phyloP scores from a whole-genome alignment of 92 coral and sea anemone species.

The Epizoanthus ramosus region DNA sequence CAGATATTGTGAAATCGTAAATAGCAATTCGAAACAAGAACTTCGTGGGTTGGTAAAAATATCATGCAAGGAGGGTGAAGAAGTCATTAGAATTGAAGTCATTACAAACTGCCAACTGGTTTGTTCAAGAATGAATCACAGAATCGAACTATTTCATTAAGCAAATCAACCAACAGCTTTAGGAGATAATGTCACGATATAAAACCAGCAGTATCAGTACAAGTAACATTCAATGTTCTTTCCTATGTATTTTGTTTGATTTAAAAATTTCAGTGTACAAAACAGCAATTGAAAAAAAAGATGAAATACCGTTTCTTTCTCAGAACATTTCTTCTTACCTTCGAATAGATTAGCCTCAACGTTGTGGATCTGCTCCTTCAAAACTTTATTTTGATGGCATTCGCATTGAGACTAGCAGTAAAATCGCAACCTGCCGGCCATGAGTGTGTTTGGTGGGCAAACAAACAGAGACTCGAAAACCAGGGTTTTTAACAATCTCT shows the following conservation, averaged over 20 bases:
- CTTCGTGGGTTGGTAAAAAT: too few species aligned
- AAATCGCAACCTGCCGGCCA: conserved; percentile 6
- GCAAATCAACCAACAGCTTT: neutral
- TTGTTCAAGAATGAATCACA: too few species aligned
- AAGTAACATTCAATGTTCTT: too few species aligned
- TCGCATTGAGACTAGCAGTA: neutral
- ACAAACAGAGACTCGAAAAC: conserved; percentile 17
- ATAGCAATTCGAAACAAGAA: too few species aligned
- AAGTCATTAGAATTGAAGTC: too few species aligned
- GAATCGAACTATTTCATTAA: too few species aligned
- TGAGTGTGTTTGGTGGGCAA: conserved; percentile 30
- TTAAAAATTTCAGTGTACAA: neutral
- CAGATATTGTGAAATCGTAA: too few species aligned
- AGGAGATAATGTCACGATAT: neutral
- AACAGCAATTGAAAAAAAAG: neutral
- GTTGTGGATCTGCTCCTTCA: neutral
- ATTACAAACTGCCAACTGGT: too few species aligned
- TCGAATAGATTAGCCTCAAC: neutral
- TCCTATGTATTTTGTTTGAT: neutral
- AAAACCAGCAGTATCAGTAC: too few species aligned
- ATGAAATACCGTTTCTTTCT: neutral
- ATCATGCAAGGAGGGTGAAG: too few species aligned
- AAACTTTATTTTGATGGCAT: neutral
- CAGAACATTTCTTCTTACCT: neutral
- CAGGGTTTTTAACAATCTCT: conserved; percentile 21